Percentiles rank a stretch among this genome's conserved stretches.
Conservation (phyloP, 2,797 vertebrate genomes). For the Sebastes minor region DNA sequence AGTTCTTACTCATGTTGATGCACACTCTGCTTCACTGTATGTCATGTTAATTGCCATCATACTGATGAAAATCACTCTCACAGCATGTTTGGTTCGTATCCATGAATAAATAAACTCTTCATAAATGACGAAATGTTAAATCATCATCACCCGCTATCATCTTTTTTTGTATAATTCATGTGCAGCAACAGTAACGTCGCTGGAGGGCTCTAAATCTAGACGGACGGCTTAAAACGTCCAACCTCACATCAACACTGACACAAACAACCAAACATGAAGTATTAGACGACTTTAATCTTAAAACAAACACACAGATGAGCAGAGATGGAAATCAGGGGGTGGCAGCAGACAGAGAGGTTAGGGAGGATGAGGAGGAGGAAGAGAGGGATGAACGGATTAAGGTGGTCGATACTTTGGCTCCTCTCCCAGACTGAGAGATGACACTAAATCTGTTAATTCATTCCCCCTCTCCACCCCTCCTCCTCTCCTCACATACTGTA, state of each 20-base stretch:
- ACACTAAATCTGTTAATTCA: conserved; percentile 85
- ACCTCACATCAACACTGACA: conserved; percentile 5
- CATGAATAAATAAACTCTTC: not conserved
- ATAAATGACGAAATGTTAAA: not conserved
- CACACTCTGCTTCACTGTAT: not conserved
- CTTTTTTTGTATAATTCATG: not conserved
- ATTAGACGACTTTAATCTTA: conserved; percentile 61
- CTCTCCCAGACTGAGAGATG: conserved; percentile 82
- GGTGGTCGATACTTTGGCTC: conserved; percentile 80
- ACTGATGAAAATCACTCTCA: not conserved
- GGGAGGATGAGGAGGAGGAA: conserved; percentile 65
- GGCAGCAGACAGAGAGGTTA: conserved; percentile 58
- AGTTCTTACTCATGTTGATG: not conserved
- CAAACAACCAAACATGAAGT: conserved; percentile 51
- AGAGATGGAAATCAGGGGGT: conserved; percentile 41
- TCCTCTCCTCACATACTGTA: not conserved
- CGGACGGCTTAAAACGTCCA: conserved; percentile 14
- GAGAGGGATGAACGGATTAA: conserved; percentile 81
- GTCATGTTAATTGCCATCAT: not conserved
- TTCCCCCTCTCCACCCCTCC: conserved; percentile 37
- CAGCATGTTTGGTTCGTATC: not conserved
- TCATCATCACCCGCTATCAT: not conserved
- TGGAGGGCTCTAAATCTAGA: conserved; percentile 14
- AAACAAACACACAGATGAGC: conserved; percentile 40
- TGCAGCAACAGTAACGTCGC: not conserved